Percentiles rank a stretch among this genome's conserved stretches.
phyloP scores from a whole-genome alignment of 2,888 invertebrate species.

The Anarsia innoxiella region DNA sequence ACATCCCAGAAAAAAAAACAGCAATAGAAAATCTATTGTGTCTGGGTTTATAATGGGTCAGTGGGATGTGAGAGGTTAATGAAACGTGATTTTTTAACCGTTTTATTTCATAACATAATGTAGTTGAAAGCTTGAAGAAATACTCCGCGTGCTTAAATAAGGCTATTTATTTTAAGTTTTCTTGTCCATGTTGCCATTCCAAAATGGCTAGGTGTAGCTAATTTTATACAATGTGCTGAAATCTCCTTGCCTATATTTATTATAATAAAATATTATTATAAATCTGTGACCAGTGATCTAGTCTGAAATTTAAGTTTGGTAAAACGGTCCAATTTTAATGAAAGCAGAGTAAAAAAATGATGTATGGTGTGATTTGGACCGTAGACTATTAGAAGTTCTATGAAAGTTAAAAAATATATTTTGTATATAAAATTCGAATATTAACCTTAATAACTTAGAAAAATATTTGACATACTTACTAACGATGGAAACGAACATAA shows the following conservation, averaged over 20 bases:
- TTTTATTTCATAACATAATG: slow-evolving; percentile 20
- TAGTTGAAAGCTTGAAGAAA: slow-evolving; percentile 43
- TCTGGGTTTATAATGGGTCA: too few species aligned
- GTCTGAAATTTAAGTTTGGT: slow-evolving; percentile 44
- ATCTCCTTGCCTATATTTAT: slow-evolving; percentile 58
- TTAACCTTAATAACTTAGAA: too few species aligned
- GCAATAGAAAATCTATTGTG: too few species aligned
- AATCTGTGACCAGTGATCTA: slow-evolving; percentile 68
- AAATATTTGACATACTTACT: too few species aligned
- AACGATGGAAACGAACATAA: too few species aligned
- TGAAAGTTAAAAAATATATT: slow-evolving; percentile 34
- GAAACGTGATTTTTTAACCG: too few species aligned
- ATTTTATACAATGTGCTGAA: slow-evolving; percentile 32
- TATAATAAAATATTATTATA: too few species aligned
- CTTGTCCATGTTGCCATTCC: slow-evolving; percentile 28
- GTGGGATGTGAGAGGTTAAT: too few species aligned
- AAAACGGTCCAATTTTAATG: slow-evolving; percentile 31
- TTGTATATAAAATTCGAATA: slow-evolving; percentile 40
- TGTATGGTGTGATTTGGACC: slow-evolving; percentile 6
- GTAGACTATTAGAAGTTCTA: slow-evolving; percentile 17
- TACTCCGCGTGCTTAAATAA: slow-evolving; percentile 45
- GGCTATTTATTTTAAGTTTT: slow-evolving; percentile 50
- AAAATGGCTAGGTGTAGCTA: slow-evolving; percentile 28
- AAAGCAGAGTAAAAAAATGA: background rate
- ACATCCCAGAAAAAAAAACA: too few species aligned